These are phyloP conservation scores for Teleogryllus oceanicus DNA, from an alignment of 2,888 invertebrate species.

Conservation along the genomic window DNA sequence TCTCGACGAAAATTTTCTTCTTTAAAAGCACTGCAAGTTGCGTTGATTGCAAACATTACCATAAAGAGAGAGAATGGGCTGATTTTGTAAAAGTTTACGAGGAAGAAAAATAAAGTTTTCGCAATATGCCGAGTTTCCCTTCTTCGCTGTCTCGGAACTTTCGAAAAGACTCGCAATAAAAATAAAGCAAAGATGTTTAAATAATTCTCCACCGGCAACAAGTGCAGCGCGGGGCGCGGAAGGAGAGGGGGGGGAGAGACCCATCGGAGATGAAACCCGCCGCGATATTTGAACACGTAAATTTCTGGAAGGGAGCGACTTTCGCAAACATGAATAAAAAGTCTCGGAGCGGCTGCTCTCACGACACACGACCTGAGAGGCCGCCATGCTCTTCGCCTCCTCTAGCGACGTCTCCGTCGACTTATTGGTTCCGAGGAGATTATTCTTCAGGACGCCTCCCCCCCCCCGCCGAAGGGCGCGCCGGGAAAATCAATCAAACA, in stretches of 20 bases:
- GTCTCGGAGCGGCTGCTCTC: background rate
- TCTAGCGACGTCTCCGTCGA: background rate
- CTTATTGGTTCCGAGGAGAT: too few relatives aligned
- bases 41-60: constrained; percentile 18
- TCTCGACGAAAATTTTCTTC: too few relatives aligned
- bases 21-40: background rate
- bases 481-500: too few relatives aligned
- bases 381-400: background rate
- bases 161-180: constrained; percentile 9
- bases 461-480: too few relatives aligned
- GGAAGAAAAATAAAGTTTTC: constrained; percentile 7
- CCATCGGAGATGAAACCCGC: background rate
- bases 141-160: background rate
- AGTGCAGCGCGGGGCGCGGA: background rate
- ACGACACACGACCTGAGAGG: background rate
- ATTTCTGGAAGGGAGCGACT: background rate
- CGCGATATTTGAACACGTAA: constrained; percentile 18
- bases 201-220: constrained; percentile 7
- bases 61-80: constrained; percentile 18
- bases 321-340: constrained; percentile 18
- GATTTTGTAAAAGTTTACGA: constrained; percentile 18
- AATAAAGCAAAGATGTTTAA: constrained; percentile 9
- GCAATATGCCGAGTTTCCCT: background rate
- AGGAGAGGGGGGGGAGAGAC: background rate
- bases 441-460: too few relatives aligned